phyloP scores from a whole-genome alignment of 1,140 invertebrate genomes.

The Dendroctonus ponderosae region DNA sequence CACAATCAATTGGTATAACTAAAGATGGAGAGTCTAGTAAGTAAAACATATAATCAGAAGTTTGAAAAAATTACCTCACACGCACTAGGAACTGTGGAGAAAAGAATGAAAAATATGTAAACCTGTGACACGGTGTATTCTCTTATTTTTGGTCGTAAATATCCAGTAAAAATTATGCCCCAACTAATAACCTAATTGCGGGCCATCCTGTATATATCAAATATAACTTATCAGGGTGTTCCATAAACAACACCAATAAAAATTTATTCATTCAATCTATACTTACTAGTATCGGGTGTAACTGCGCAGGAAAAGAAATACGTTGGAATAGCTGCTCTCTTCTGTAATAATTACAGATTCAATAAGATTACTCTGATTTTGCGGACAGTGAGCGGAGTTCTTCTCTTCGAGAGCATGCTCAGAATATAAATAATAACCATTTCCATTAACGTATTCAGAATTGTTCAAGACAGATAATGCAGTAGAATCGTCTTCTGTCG shows the following conservation, averaged over 20 bases:
- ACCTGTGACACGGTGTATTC: no score
- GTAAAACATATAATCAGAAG: no score
- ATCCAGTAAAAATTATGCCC: no score
- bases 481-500: slow-evolving; percentile 51
- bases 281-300: slow-evolving; percentile 26
- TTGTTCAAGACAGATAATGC: slow-evolving; percentile 68
- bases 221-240: no score
- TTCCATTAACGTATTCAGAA: slow-evolving; percentile 60
- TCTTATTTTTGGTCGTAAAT: no score
- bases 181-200: no score
- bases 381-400: slow-evolving; percentile 41
- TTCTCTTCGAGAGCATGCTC: slow-evolving; percentile 47
- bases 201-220: no score
- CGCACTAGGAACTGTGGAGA: no score
- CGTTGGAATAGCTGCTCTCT: slow-evolving; percentile 2
- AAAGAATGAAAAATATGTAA: no score
- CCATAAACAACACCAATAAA: background rate
- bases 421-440: slow-evolving; percentile 60
- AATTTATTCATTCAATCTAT: slow-evolving; percentile 1
- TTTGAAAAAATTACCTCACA: no score
- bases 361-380: slow-evolving; percentile 41
- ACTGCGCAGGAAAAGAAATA: slow-evolving; percentile 3
- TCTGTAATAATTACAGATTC: slow-evolving; percentile 19
- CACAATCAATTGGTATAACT: no score
- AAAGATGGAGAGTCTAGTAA: no score